Conservation (phyloP, 2,113 vertebrate genomes). For the Eretmochelys imbricata region DNA sequence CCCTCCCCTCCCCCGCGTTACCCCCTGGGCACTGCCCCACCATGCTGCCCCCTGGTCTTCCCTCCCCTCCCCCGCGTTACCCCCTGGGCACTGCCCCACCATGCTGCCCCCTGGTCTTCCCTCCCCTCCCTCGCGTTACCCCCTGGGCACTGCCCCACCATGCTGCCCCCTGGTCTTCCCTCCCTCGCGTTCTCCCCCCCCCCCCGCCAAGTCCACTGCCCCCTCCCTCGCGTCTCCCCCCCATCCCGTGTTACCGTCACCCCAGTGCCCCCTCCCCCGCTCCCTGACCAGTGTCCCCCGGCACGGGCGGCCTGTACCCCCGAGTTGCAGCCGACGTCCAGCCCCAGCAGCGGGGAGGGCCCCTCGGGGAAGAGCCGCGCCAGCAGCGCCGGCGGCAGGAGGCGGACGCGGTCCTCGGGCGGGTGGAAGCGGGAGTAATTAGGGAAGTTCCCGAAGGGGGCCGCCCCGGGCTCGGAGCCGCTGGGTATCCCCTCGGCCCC, state of each 20-base stretch:
- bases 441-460: conserved; percentile 91
- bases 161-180: no score
- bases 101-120: no score
- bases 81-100: background rate
- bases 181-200: background rate
- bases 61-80: no score
- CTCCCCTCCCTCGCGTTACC: no score
- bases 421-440: conserved; percentile 93
- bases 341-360: conserved; percentile 75
- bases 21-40: rapidly evolving
- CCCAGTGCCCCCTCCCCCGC: rapidly evolving
- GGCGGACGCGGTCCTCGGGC: conserved; percentile 85
- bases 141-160: no score
- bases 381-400: conserved; percentile 85
- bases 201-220: no score
- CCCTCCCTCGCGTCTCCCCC: background rate
- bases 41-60: background rate
- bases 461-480: conserved; percentile 83
- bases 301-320: conserved; percentile 81
- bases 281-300: rapidly evolving
- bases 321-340: conserved; percentile 95
- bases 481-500: rapidly evolving
- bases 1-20: background rate
- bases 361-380: conserved; percentile 73
- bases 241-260: background rate